phyloP scores from a whole-genome alignment of 2,888 invertebrate genomes.

The Plebejus anna region DNA sequence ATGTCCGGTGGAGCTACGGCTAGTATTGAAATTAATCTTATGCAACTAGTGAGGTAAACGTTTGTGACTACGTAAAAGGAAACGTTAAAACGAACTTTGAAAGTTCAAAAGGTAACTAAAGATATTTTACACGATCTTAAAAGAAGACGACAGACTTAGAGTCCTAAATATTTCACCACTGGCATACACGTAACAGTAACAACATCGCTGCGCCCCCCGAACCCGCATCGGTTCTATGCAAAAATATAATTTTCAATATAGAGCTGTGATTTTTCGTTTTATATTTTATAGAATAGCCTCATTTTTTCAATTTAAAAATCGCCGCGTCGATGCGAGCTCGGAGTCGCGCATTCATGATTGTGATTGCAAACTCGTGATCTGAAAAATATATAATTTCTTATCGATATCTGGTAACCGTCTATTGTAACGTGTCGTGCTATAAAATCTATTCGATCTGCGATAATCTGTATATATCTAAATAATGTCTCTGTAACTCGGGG shows the following conservation, averaged over 20 bases:
- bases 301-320: constrained; percentile 34
- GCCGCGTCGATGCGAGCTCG: constrained; percentile 35
- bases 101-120: constrained; percentile 77
- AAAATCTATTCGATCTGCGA: constrained; percentile 47
- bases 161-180: constrained; percentile 68
- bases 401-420: constrained; percentile 74
- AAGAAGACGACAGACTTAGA: constrained; percentile 69
- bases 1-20: neutral
- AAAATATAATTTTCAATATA: constrained; percentile 29
- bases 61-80: constrained; percentile 55
- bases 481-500: constrained; percentile 45
- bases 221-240: constrained; percentile 33
- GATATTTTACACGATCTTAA: constrained; percentile 61
- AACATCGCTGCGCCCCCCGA: constrained; percentile 48
- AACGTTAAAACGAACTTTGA: constrained; percentile 70
- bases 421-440: constrained; percentile 63
- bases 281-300: constrained; percentile 41
- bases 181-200: constrained; percentile 63
- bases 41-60: constrained; percentile 73
- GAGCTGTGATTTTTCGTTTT: constrained; percentile 29
- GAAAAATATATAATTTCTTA: constrained; percentile 66
- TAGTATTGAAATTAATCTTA: constrained; percentile 41
- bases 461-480: constrained; percentile 41
- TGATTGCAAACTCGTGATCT: constrained; percentile 53
- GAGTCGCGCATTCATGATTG: constrained; percentile 40